A percentile compares a stretch with the other conserved stretches of the same genome.
These are phyloP conservation scores for Ammospiza caudacuta DNA, from an alignment of 2,113 vertebrate species.

Conservation along the genomic window DNA sequence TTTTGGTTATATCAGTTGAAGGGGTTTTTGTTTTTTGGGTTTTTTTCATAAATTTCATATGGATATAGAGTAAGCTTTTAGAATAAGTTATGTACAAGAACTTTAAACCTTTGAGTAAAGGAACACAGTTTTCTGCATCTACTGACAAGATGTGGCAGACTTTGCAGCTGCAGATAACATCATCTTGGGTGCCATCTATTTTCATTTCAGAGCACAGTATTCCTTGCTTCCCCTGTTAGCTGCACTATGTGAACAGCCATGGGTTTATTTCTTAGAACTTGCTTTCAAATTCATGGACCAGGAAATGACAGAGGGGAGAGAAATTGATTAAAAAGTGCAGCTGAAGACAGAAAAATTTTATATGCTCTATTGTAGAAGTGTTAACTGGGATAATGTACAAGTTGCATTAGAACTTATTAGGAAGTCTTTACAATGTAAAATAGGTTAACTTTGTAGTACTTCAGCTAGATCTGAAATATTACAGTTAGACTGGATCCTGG, in stretches of 20 bases:
- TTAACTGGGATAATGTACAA: neutral
- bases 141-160: neutral
- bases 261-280: neutral
- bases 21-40: no score
- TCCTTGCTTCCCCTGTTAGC: neutral
- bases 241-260: neutral
- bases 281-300: neutral
- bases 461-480: neutral
- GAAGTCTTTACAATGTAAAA: neutral
- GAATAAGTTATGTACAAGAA: neutral
- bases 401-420: neutral
- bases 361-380: accelerated
- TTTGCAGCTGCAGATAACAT: neutral
- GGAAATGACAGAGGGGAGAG: neutral
- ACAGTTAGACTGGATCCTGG: neutral
- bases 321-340: neutral
- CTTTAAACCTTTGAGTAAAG: neutral
- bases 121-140: neutral
- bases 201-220: neutral
- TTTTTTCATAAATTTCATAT: neutral
- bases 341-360: neutral
- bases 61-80: neutral
- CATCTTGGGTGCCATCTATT: neutral
- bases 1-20: neutral
- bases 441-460: neutral